Base-by-base conservation (phyloP, 2,797 vertebrate genomes). In the Macropus fuliginosus region DNA sequence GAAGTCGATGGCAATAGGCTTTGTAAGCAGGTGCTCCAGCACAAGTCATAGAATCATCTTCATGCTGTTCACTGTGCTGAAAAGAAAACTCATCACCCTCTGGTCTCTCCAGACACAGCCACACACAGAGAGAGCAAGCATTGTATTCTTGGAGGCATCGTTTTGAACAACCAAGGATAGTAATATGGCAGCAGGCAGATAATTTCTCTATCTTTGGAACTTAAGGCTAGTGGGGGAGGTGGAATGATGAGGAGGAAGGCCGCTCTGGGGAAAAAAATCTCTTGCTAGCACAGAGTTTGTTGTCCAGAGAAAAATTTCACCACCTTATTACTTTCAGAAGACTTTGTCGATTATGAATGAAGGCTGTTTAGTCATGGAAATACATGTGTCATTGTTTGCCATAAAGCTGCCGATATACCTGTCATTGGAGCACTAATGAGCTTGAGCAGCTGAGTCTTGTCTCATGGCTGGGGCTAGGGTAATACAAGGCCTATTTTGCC, bases 361-460 rank as follows among this genome's bases (percentile, higher is more conserved):
- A 92, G 91, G 94, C 10, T 24, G 4, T 93, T 90, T 92, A 40
- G 40, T 59, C 1, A 18, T 91, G 12, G 57, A 95, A 62, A 55
- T 29, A 91, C 29, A n/a, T 92, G 97, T 97, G 57, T 96, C 54
- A 24, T 21, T 50, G 40, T 52, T n/a, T 93, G 93, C 90, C 50
- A 4, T 54, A 93, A 93, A 89, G 34, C 55, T 27, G 91, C 93
- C 92, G 57, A 91, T 54, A 92, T 12, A 54, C 0, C 56, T 89
- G 29, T 96, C 97, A 90, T 94, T 94, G 57, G 90, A 92, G 55
- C 96, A 54, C 56, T 96, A 94, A 97, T 59, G 89, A 97, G 31
- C 52, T 74, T 87, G 13, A 94, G n/a, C 6, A 55, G 92, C 1
- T 50, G 92, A 90, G 95, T 92, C 91, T 54, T 50, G 9, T 14